Evolutionary conservation across 2,797 vertebrate species (phyloP), one percentile per base, ranked within the genome.

Genomic region (Gorsachius magnificus): DNA sequence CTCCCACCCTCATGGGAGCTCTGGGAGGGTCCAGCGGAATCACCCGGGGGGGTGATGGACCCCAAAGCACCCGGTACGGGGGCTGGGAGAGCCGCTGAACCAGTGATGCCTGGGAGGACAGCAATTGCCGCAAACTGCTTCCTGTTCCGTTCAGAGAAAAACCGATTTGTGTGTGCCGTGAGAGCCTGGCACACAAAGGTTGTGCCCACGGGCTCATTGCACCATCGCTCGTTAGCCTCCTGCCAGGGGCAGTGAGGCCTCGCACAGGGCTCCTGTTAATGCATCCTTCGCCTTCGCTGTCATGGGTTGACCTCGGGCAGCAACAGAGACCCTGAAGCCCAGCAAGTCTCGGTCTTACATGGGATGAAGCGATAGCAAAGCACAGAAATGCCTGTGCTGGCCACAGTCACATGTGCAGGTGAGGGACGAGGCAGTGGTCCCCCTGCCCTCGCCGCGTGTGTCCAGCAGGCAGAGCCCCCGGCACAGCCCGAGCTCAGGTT

Each of bases 141-240:
- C 96, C 96, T 95, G 79, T 94, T 96, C 90, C 60, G 46, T 88
- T 96, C 93, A 1, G 64, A 28, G 96, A 95, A 95, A 95, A 97
- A 53, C 90, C 80, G 3, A 88, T 6, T 0, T 4, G 38, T 4
- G 31, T 43, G 77, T 6, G 51, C 80, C 7, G 6, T 0, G 17
- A 25, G 31, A 70, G 15, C 57, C 61, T 3, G 15, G 16, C 81
- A 43, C 33, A 3, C 22, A 2, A 3, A 0, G 48, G 85, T 64
- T 41, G 81, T 1, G 48, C 75, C 69, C 6, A 0, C 0, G 4
- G 56, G 71, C 75, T 54, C 13, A 2, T 22, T 16, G 53, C 83
- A 24, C 65, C 83, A 2, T 3, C 5, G 19, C 71, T 58, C 12
- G 0, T 10, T 0, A 3, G 31, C 41, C 38, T n/a, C 57, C 70